A percentile compares a stretch with the other conserved stretches of the same genome.
phyloP scores from a whole-genome alignment of 2,888 invertebrate species.

The Serrognathus titanus region DNA sequence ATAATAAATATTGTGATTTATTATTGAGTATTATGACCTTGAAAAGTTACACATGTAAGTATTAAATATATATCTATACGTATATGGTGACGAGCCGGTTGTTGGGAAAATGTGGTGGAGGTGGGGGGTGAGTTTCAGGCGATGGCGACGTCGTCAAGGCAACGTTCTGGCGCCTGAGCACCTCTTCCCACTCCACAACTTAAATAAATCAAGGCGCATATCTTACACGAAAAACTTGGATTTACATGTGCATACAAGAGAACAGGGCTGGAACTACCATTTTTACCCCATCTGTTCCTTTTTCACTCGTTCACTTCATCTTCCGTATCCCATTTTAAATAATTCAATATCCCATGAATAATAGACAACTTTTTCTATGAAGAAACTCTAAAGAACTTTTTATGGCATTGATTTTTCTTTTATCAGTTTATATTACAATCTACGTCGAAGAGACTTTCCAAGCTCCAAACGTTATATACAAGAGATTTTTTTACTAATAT shows the following conservation, averaged over 20 bases:
- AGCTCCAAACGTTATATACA: too few species aligned
- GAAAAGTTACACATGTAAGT: neutral
- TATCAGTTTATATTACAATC: neutral
- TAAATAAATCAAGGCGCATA: constrained; percentile 36
- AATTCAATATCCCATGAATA: constrained; percentile 7
- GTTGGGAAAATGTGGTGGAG: constrained; percentile 31
- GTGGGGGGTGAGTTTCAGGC: constrained; percentile 38
- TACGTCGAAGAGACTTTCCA: too few species aligned
- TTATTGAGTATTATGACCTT: too few species aligned
- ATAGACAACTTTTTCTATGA: neutral
- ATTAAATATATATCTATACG: constrained; percentile 14
- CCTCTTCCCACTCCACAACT: constrained; percentile 37
- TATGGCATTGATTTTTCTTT: neutral
- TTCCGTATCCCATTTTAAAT: neutral
- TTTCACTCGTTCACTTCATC: constrained; percentile 4
- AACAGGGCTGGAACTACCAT: constrained; percentile 20
- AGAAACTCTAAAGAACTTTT: neutral
- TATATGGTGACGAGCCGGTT: constrained; percentile 28
- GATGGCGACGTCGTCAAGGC: constrained; percentile 47
- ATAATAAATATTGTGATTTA: too few species aligned
- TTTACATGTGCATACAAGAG: constrained; percentile 33
- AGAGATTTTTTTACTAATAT: too few species aligned
- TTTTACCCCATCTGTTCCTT: constrained; percentile 14
- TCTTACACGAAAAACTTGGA: constrained; percentile 33
- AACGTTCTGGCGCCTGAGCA: constrained; percentile 41